Base-by-base conservation (phyloP, 2,888 invertebrate genomes). In the Drosophila putrida region DNA sequence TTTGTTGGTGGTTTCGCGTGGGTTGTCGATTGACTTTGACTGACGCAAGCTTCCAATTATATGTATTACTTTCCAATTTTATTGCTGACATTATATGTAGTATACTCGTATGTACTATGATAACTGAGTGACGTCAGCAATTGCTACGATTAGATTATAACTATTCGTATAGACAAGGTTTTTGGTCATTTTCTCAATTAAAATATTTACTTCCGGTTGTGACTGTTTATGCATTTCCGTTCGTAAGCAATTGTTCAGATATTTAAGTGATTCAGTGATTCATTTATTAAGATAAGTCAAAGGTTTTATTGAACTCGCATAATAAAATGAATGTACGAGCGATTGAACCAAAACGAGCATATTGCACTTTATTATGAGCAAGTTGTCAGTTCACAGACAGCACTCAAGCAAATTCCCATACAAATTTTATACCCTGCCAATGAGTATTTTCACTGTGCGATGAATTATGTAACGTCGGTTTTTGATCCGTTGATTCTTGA, bases 1-100 rank as follows among this genome's bases (percentile, higher is more conserved):
- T 58, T 28, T 5, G n/a, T 44, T 46, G 5, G 11, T 33, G 20
- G 49, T 36, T 49, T 50, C 43, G 62, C 68, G 83, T 86, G 81
- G 81, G 88, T 44, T 77, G 68, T 50, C 59, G 60, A 59, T 57
- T 43, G 58, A 55, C 51, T 55, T 55, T 36, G 65, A 64, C 73
- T 88, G 85, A 85, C 85, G 85, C 84, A 86, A 88, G 66, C 88
- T 63, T 67, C 75, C 78, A 80, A 75, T 78, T 80, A 70, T 61
- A 70, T 58, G 58, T 69, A 75, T 75, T 71, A 62, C 83, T 81
- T 88, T 85, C 86, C 83, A 85, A 81, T 77, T 77, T 64, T 47
- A 77, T 77, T 63, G 69, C 79, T 61, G 68, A 60, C 60, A 78
- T 39, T 38, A 62, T 36, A 41, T 35, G 28, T 36, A 38, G 10